Evolutionary conservation across 2,113 vertebrate genomes (phyloP).

Genomic region (Aptenodytes forsteri): DNA sequence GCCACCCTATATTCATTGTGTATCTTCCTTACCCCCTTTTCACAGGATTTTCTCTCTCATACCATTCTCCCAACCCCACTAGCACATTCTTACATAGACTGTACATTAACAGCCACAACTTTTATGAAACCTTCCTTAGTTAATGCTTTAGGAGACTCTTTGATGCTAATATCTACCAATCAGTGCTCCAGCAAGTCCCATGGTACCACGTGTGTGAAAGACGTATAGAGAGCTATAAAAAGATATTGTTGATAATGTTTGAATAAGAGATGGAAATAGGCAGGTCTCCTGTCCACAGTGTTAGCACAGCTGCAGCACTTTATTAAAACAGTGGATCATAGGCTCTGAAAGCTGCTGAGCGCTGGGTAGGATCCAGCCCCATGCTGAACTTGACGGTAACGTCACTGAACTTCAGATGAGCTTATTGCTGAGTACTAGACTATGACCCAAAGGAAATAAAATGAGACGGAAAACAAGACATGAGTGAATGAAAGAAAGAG

Average conservation of each 20-base stretch:
- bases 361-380: background rate
- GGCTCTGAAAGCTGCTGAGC: background rate
- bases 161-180: background rate
- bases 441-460: background rate
- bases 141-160: background rate
- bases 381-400: background rate
- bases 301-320: background rate
- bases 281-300: background rate
- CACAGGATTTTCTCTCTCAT: background rate
- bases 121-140: background rate
- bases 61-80: background rate
- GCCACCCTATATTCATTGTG: background rate
- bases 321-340: background rate
- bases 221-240: background rate
- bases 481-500: background rate
- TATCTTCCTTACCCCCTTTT: background rate
- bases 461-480: background rate
- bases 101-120: background rate
- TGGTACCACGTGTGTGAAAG: fast-evolving
- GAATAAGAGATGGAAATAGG: background rate
- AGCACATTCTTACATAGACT: background rate
- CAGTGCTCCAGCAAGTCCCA: background rate
- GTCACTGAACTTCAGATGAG: background rate
- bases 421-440: background rate
- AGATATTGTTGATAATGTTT: background rate